phyloP scores from a whole-genome alignment of 2,113 vertebrate species.

The Camarhynchus parvulus region DNA sequence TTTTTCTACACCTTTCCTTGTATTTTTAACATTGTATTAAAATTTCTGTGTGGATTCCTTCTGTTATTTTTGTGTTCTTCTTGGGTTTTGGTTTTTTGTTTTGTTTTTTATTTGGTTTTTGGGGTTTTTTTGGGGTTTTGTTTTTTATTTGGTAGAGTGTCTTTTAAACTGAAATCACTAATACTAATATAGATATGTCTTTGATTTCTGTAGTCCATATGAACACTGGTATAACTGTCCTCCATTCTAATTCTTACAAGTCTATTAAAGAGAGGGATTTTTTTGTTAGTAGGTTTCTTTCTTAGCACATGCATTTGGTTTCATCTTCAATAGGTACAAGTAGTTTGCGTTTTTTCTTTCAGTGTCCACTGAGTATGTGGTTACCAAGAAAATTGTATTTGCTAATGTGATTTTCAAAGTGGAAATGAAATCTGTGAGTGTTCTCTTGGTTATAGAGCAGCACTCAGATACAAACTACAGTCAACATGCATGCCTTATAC shows the following conservation, averaged over 20 bases:
- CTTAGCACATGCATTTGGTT: background rate
- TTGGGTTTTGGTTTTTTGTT: too few species aligned
- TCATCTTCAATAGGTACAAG: background rate
- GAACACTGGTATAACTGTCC: background rate
- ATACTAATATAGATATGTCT: background rate
- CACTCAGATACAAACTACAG: background rate
- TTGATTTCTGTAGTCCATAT: background rate
- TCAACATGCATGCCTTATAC: background rate
- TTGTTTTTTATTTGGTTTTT: too few species aligned
- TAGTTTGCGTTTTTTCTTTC: background rate
- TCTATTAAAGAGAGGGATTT: background rate
- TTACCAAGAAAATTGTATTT: background rate
- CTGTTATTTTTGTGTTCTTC: background rate
- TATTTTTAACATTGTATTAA: background rate
- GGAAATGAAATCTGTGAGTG: background rate
- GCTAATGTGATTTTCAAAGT: background rate
- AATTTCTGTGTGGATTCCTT: background rate
- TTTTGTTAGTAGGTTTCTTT: background rate
- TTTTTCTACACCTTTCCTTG: background rate
- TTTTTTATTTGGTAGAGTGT: background rate
- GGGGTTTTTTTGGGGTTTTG: background rate
- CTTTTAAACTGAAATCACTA: background rate
- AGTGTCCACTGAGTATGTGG: background rate
- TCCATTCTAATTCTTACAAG: background rate
- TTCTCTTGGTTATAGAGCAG: background rate